Evolutionary conservation across 2,797 vertebrate genomes (phyloP).

Genomic region (Dendrocincla tyrannina): DNA sequence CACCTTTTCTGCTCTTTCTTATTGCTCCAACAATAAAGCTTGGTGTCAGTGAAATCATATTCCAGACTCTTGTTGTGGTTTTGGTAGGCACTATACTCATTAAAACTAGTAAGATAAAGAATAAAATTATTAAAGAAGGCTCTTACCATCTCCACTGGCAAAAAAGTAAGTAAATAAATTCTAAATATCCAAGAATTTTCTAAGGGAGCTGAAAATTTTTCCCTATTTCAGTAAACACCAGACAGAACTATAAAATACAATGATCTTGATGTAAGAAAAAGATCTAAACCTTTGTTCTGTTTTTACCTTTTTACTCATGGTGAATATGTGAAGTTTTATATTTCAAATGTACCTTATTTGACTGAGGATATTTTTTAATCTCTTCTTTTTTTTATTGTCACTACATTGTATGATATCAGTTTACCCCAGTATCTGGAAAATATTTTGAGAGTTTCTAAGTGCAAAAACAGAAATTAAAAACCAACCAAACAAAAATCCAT

Average conservation of each 20-base stretch:
- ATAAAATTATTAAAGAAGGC: neutral
- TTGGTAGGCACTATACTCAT: neutral
- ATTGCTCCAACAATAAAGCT: neutral
- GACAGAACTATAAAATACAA: neutral
- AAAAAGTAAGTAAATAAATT: neutral
- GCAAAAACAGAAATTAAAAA: neutral
- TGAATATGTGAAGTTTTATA: neutral
- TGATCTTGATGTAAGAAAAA: neutral
- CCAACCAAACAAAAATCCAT: neutral
- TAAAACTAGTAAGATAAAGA: neutral
- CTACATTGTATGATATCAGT: fast-evolving
- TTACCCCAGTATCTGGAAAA: neutral
- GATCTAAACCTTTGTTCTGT: neutral
- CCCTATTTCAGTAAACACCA: neutral
- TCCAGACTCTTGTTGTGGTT: neutral
- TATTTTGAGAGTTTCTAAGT: neutral
- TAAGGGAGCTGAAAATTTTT: neutral
- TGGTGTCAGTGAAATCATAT: neutral
- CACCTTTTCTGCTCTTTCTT: neutral
- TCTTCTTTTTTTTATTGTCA: neutral
- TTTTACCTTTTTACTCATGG: neutral
- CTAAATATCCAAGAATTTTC: neutral
- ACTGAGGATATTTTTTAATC: neutral
- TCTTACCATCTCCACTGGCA: neutral
- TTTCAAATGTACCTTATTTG: neutral